Evolutionary conservation across 2,888 invertebrate species (phyloP), one percentile per base, ranked within the genome.

Genomic region (Entomobrya proxima): DNA sequence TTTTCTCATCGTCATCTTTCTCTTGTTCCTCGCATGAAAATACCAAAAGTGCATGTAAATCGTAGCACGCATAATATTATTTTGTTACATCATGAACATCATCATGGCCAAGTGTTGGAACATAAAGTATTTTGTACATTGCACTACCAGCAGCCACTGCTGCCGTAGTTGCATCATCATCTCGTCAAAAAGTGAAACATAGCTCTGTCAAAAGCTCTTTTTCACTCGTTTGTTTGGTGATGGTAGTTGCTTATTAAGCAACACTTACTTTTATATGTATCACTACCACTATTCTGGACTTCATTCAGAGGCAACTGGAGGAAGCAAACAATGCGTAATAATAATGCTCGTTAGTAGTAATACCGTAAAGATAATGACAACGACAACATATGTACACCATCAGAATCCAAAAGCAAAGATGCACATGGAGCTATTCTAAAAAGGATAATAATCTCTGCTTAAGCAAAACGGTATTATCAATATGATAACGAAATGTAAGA

Each of bases 211-310:
- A 74, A 50, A 74, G 9, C 50, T 24, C 50, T 50, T 47, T 72
- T 47, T 74, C n/a, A 50, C 72, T 72, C 44, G 27, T 44, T 72
- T 74, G 50, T 74, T 74, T 74, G 50, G 37, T 67, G 67, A 50
- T 32, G 72, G 47, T 72, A 40, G 67, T 69, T 5, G 58, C 7
- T 27, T 61, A 61, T 35, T 61, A 61, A 32, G 32, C 35, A 18
- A 61, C n/a, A n/a, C n/a, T n/a, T n/a, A n/a, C n/a, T n/a, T n/a
- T n/a, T n/a, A n/a, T n/a, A n/a, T n/a, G n/a, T n/a, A n/a, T n/a
- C n/a, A n/a, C 61, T 61, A 61, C 61, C 61, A 15, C 61, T 18
- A n/a, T 61, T n/a, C 32, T 61, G 35, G 61, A 35, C 32, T 35
- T 61, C 9, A 35, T 61, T 35, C 35, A 32, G 35, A 61, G 61